Evolutionary conservation across 1,140 invertebrate species (phyloP).

Genomic region (Forficula auricularia): DNA sequence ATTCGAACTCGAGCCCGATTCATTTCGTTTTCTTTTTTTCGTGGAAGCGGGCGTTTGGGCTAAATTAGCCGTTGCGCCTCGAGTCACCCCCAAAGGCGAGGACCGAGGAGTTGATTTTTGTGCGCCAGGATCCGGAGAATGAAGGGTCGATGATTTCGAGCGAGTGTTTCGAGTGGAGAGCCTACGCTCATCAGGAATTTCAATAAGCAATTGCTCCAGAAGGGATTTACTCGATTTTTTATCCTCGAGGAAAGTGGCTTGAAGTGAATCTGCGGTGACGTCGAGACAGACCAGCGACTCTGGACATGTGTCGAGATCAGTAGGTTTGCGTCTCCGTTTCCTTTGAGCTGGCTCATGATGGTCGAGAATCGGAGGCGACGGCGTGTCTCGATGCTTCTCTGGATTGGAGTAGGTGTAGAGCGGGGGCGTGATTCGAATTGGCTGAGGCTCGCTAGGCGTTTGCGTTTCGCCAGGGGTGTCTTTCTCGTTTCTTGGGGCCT

Average conservation of each 20-base stretch:
- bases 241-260: too few relatives aligned
- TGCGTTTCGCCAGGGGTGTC: not conserved
- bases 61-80: conserved; percentile 23
- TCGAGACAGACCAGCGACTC: conserved; percentile 17
- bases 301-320: not conserved
- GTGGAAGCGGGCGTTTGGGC: conserved; percentile 14
- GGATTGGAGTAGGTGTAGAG: conserved; percentile 61
- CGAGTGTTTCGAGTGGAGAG: conserved; percentile 5
- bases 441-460: conserved; percentile 37
- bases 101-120: too few relatives aligned
- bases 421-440: conserved; percentile 48
- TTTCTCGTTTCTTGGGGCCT: conserved; percentile 1
- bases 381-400: conserved; percentile 37
- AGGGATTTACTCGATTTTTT: conserved; percentile 28
- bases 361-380: conserved; percentile 25
- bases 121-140: too few relatives aligned
- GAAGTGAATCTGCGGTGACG: conserved; percentile 16
- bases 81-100: too few relatives aligned
- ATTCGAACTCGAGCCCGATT: conserved; percentile 48
- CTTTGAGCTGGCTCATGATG: not conserved
- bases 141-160: conserved; percentile 10
- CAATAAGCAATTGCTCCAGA: conserved; percentile 55
- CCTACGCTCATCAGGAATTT: conserved; percentile 43
- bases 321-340: conserved; percentile 15
- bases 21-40: conserved; percentile 50